Evolutionary conservation across 2,113 vertebrate species (phyloP).

Genomic region (Prionailurus bengalensis): DNA sequence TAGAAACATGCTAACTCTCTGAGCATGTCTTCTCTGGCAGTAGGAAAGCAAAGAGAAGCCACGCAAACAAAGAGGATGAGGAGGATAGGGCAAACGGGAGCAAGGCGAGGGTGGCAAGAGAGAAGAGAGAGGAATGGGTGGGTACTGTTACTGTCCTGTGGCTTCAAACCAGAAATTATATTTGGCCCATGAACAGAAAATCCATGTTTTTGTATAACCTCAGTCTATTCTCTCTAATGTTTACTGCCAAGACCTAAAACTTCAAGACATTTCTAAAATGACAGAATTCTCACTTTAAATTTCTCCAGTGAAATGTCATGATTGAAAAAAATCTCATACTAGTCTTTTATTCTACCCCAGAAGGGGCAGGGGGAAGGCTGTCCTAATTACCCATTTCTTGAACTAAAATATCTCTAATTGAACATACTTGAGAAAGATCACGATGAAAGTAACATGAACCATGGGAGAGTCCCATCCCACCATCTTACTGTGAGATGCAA

Average conservation of each 20-base stretch:
- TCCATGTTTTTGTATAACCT: not conserved
- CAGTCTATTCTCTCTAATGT: not conserved
- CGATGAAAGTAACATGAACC: not conserved
- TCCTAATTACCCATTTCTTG: not conserved
- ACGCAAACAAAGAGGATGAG: not conserved
- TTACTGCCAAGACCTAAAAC: slow-evolving; percentile 9
- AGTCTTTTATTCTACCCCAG: not conserved
- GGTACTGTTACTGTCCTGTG: not conserved
- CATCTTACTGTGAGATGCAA: not conserved
- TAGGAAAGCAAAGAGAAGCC: not conserved
- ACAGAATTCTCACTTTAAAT: slow-evolving; percentile 45
- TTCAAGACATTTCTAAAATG: slow-evolving; percentile 30
- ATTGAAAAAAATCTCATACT: not conserved
- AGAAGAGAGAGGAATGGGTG: not conserved
- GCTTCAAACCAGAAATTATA: not conserved
- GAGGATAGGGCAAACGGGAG: not conserved
- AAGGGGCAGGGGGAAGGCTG: no score
- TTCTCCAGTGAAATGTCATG: slow-evolving; percentile 9
- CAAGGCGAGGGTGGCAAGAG: not conserved
- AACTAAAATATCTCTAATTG: not conserved
- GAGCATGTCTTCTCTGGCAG: not conserved
- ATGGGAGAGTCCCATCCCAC: not conserved
- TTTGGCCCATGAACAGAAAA: not conserved
- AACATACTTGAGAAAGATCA: not conserved
- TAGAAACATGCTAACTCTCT: not conserved